These are phyloP conservation scores for Contarinia nasturtii DNA, from an alignment of 1,140 invertebrate genomes.

Conservation along the genomic window DNA sequence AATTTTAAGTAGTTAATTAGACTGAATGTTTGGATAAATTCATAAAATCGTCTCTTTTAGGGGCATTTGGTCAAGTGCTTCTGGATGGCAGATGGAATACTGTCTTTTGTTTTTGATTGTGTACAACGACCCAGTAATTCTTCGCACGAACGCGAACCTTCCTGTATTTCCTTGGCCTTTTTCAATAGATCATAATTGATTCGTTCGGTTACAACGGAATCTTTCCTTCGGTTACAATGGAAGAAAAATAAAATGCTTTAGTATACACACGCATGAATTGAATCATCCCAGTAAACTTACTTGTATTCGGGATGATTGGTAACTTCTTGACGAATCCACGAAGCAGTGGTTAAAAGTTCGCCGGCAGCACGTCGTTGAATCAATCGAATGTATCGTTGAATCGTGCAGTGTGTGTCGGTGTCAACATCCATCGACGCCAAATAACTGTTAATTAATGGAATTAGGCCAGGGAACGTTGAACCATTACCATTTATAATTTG, in stretches of 20 bases:
- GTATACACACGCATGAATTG: neutral
- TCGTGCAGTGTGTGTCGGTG: constrained; percentile 89
- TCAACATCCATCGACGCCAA: constrained; percentile 86
- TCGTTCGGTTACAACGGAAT: constrained; percentile 71
- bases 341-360: constrained; percentile 66
- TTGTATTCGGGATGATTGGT: constrained; percentile 76
- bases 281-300: constrained; percentile 21
- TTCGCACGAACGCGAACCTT: constrained; percentile 48
- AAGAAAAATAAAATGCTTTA: constrained; percentile 1
- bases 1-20: no score
- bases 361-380: constrained; percentile 81
- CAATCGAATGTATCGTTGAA: constrained; percentile 89
- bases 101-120: constrained; percentile 59
- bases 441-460: constrained; percentile 86
- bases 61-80: constrained; percentile 23
- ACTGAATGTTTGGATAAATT: no score
- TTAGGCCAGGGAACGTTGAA: constrained; percentile 77
- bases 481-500: constrained; percentile 98
- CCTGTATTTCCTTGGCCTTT: constrained; percentile 50
- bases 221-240: constrained; percentile 40
- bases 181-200: constrained; percentile 90
- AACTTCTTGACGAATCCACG: constrained; percentile 87
- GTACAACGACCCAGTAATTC: constrained; percentile 51
- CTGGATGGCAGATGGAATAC: constrained; percentile 37
- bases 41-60: no score